A percentile compares a stretch with the other conserved stretches of the same genome.
Conservation (phyloP, 2,113 vertebrate genomes). For the Heteronetta atricapilla region DNA sequence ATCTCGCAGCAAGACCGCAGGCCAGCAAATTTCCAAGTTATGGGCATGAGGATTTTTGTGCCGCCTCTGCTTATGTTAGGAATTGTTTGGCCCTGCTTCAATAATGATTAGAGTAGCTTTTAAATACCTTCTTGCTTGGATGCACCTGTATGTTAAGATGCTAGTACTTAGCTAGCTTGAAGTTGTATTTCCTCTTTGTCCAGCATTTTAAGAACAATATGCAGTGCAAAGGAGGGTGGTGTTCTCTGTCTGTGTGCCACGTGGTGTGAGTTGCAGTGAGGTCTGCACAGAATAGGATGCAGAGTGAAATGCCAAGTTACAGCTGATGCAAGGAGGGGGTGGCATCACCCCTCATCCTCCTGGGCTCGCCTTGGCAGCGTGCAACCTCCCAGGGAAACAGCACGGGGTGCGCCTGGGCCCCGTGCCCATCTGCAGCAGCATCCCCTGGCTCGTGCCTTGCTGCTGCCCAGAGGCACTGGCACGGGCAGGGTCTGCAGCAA, state of each 20-base stretch:
- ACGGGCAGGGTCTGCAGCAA: not conserved
- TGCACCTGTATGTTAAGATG: not conserved
- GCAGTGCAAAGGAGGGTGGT: accelerated
- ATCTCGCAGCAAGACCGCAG: not conserved
- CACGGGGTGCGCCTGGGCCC: accelerated
- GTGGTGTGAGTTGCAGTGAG: not conserved
- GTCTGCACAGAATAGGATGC: not conserved
- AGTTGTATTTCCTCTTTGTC: not conserved
- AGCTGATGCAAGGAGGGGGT: not conserved
- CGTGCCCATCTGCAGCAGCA: not conserved
- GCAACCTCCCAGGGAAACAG: not conserved
- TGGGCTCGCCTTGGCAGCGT: not conserved
- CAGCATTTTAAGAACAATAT: not conserved
- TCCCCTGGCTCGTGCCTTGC: accelerated
- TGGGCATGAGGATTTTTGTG: not conserved
- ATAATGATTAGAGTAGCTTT: not conserved
- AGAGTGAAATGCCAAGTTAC: not conserved
- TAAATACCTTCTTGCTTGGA: not conserved
- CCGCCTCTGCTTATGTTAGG: not conserved
- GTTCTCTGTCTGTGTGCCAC: not conserved
- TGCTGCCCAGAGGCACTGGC: not conserved
- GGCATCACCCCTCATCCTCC: not conserved
- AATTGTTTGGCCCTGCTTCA: not conserved
- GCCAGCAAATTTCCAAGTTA: not conserved
- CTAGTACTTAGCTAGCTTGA: not conserved